A percentile compares a stretch with the other conserved stretches of the same genome.
Conservation (phyloP, 2,888 invertebrate genomes). For the Drosophila subsilvestris region DNA sequence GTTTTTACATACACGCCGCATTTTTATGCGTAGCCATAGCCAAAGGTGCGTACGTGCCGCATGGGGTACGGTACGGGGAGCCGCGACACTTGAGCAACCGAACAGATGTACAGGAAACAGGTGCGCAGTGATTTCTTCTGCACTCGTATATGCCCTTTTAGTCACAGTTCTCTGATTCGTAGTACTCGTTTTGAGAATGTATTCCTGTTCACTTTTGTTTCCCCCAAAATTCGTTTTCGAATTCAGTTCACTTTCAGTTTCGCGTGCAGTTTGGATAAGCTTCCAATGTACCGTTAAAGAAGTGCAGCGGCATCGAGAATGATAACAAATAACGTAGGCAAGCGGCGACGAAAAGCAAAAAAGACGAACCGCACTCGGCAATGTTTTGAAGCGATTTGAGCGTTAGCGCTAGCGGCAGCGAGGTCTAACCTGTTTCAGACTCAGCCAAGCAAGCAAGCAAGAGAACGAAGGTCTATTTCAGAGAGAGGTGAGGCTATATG, state of each 20-base stretch:
- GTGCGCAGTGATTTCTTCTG: conserved; percentile 61
- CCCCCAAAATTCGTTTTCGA: conserved; percentile 12
- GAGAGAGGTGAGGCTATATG: neutral
- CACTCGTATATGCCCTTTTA: conserved; percentile 2
- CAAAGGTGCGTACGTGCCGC: conserved; percentile 71
- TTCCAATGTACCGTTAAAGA: conserved; percentile 23
- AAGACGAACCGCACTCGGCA: conserved; percentile 56
- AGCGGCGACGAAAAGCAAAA: conserved; percentile 1
- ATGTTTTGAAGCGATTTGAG: conserved; percentile 47
- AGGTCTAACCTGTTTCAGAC: conserved; percentile 60
- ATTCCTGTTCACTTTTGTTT: conserved; percentile 18
- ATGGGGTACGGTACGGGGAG: conserved; percentile 34
- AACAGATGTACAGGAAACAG: conserved; percentile 64
- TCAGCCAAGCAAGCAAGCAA: conserved; percentile 6
- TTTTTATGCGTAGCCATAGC: conserved; percentile 63
- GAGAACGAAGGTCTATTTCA: neutral
- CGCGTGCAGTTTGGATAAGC: conserved; percentile 10
- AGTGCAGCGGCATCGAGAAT: conserved; percentile 2
- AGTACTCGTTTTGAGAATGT: neutral
- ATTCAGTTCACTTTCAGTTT: conserved; percentile 67
- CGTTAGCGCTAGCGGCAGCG: conserved; percentile 41
- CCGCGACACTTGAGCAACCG: conserved; percentile 10
- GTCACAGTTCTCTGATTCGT: conserved; percentile 3
- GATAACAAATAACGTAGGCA: conserved; percentile 6
- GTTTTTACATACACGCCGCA: conserved; percentile 43